Percentiles rank a stretch among this genome's conserved stretches.
phyloP scores from a whole-genome alignment of 2,113 vertebrate genomes.

The Melanotaenia duboulayi region DNA sequence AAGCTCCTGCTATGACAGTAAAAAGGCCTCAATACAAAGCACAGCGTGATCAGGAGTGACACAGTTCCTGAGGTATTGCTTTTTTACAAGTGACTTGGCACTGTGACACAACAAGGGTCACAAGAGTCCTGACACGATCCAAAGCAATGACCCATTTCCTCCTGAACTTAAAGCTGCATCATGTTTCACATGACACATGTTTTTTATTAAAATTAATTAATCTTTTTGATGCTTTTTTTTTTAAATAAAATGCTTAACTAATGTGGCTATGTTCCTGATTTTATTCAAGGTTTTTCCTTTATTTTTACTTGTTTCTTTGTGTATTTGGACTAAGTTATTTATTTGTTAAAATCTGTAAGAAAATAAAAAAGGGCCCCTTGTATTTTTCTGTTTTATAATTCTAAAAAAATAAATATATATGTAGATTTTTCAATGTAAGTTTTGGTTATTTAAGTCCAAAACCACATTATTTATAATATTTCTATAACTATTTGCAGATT shows the following conservation, averaged over 20 bases:
- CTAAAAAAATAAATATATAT: no score
- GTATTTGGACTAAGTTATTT: no score
- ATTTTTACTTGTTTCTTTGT: no score
- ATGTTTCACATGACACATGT: background rate
- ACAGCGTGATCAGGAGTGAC: constrained; percentile 16
- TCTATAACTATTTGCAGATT: background rate
- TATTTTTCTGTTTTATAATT: no score
- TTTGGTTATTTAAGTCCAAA: no score
- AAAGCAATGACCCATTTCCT: background rate
- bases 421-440: no score
- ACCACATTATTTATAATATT: no score
- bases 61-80: constrained; percentile 2
- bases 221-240: background rate
- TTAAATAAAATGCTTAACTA: no score
- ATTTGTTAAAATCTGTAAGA: no score
- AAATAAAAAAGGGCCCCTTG: no score
- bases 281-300: no score
- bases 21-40: background rate
- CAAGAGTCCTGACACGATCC: background rate
- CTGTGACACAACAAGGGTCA: constrained; percentile 16
- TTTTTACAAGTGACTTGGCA: constrained; percentile 14
- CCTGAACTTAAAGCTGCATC: background rate
- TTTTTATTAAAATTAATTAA: background rate
- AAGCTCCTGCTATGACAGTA: constrained; percentile 10
- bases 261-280: no score